Conservation (phyloP, 2,888 invertebrate species). For the Ceriagrion tenellum region DNA sequence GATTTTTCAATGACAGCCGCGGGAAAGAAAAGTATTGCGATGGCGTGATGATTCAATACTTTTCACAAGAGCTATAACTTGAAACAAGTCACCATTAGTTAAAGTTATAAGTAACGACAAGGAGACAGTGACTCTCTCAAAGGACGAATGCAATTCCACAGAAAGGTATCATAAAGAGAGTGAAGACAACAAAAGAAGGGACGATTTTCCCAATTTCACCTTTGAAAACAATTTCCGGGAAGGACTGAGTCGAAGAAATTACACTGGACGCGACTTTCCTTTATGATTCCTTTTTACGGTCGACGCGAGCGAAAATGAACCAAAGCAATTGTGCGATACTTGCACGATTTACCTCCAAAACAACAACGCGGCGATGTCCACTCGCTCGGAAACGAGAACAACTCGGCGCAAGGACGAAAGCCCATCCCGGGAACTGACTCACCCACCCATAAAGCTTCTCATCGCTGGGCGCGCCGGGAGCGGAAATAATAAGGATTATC, state of each 20-base stretch:
- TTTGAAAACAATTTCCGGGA: neutral
- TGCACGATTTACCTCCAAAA: neutral
- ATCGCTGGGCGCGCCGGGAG: slow-evolving; percentile 7
- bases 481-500: slow-evolving; percentile 36
- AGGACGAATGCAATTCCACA: too few relatives aligned
- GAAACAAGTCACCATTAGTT: too few relatives aligned
- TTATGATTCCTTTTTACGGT: neutral
- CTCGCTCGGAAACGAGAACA: slow-evolving; percentile 8
- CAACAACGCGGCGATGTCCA: neutral
- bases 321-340: neutral
- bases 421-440: neutral
- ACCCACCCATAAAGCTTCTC: neutral
- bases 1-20: too few relatives aligned
- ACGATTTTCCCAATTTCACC: too few relatives aligned
- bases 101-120: too few relatives aligned
- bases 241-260: neutral
- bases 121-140: too few relatives aligned
- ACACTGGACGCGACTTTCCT: neutral
- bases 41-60: too few relatives aligned
- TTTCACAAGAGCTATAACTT: too few relatives aligned
- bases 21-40: too few relatives aligned
- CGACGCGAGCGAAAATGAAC: neutral
- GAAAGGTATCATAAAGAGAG: neutral
- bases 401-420: neutral
- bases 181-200: neutral